Evolutionary conservation across 2,888 invertebrate genomes (phyloP), one percentile per base, ranked within the genome.

Genomic region (Resseliella maxima): DNA sequence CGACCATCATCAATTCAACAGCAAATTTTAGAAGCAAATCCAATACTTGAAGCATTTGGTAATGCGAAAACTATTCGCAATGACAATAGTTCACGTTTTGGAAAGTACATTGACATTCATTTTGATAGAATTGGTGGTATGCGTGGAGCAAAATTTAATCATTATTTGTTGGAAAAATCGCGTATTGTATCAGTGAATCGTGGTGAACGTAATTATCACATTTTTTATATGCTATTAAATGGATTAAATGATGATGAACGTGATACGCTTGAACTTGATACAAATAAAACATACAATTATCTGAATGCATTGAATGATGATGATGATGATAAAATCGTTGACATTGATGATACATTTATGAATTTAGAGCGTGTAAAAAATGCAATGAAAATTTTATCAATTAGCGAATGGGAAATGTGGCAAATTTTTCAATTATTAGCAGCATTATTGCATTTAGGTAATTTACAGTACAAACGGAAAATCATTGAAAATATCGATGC

Each of bases 1-100:
- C 98, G 98, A 0, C 98, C 98, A 91, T 97, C 97, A 0, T 98
- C 98, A 98, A 97, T 98, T 87, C 98, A 98, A 90, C 98, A 99
- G 89, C 98, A 99, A 91, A 98, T 99, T 87, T 94, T 99, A 88
- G 98, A 98, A 91, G 96, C 98, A 0, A 99, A 99, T 92, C 98
- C 98, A 0, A 97, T 99, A 88, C 92, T 99, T 89, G 98, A 99
- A 93, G 98, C 98, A 0, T 99, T 99, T 90, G 98, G 98, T 86
- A 99, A 99, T 92, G 98, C 98, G 0, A 98, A 98, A 92, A 99
- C 98, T 0, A 95, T 98, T 18, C 93, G 96, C 86, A 99, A 99
- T 90, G 98, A 99, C 90, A 99, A 99, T 91, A 98, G 98, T 0
- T 98, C 98, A 27, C 93, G 99, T 88, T 99, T 99, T 89, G 98